phyloP scores from a whole-genome alignment of 2,888 invertebrate species.

The Deroplatys truncata region DNA sequence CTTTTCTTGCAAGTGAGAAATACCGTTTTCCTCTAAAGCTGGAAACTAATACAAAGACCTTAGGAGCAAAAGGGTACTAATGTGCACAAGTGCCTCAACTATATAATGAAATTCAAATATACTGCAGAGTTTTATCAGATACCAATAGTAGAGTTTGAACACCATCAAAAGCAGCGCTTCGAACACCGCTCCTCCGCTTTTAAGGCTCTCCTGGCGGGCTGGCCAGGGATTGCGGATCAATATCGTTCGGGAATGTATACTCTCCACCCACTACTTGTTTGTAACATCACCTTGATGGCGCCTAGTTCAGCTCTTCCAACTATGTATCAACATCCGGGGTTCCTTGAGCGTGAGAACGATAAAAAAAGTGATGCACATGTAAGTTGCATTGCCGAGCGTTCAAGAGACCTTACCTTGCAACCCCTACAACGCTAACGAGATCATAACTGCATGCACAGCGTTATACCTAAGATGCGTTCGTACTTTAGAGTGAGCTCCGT shows the following conservation, averaged over 20 bases:
- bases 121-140: not conserved
- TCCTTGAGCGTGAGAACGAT: not conserved
- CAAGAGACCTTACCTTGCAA: too few relatives aligned
- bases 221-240: not conserved
- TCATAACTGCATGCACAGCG: too few relatives aligned
- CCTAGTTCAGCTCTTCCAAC: not conserved
- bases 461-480: too few relatives aligned
- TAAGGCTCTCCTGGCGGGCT: not conserved
- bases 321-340: not conserved
- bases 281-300: not conserved
- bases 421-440: too few relatives aligned
- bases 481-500: too few relatives aligned
- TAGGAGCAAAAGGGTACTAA: too few relatives aligned
- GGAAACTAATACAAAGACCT: too few relatives aligned
- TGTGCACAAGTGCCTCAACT: too few relatives aligned
- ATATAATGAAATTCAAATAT: not conserved
- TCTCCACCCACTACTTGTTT: not conserved
- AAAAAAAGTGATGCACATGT: too few relatives aligned
- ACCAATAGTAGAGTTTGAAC: not conserved
- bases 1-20: too few relatives aligned
- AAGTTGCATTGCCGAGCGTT: too few relatives aligned
- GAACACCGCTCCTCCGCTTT: not conserved
- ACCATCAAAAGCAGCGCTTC: not conserved
- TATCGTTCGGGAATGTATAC: not conserved
- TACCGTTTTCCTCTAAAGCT: too few relatives aligned